Evolutionary conservation across 2,888 invertebrate species (phyloP), one percentile per base, ranked within the genome.

Genomic region (Cecidostiba fungosa): DNA sequence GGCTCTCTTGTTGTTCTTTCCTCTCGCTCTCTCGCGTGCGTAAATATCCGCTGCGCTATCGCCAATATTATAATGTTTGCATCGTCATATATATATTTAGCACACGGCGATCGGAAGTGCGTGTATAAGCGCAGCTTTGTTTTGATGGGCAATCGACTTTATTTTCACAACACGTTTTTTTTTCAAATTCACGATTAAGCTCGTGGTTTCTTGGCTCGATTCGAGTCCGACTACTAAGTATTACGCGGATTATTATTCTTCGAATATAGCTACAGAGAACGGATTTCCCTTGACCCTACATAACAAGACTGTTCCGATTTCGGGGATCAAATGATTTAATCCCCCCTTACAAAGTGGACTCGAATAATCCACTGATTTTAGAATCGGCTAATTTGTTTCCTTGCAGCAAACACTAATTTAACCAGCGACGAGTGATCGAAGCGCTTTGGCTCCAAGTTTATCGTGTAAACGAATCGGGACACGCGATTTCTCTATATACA

Each of bases 351-450:
- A 85, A 82, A 77, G 32, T 32, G 32, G 6, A 16, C 39, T 26
- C 3, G 43, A 19, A 59, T 47, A 23, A 59, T 47, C 29, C 5
- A 19, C 26, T 23, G 77, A 81, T 62, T 77, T 85, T 85, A 43
- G 32, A 70, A 62, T 66, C 32, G 39, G 62, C 39, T 32, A 79
- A 85, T 82, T 82, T 82, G 66, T 78, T 72, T 73, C 73, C n/a
- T 1, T 6, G 50, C 54, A 0, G 6, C 32, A 5, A 70, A 72
- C 73, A 26, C 73, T 66, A 54, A 62, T 47, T 79, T n/a, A 79
- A 54, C 36, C 14, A 43, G 32, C 26, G 47, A 10, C 23, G 66
- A 82, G 72, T 79, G 77, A 82, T 82, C 74, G 78, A 85, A 62
- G 39, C 32, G 47, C n/a, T 74, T 72, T 85, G 62, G 54, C 72